Evolutionary conservation across 2,797 vertebrate genomes (phyloP), one percentile per base, ranked within the genome.

Genomic region (Myotis pilosus): DNA sequence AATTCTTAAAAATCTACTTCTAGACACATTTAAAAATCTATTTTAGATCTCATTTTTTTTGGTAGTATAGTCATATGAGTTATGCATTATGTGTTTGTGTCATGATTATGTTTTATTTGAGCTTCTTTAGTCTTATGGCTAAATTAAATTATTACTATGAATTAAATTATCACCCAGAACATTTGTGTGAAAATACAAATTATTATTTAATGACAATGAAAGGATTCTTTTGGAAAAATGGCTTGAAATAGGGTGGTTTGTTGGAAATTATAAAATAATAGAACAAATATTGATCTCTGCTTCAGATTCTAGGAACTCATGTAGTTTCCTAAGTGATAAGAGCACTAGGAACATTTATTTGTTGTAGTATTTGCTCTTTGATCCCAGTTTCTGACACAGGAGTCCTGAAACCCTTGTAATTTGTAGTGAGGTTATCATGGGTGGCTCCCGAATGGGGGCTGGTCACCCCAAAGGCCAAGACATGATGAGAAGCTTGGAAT

Each of bases 121-220:
- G 44, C 51, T 66, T 87, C 23, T 74, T 87, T 68, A 72, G 5
- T 66, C 36, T 53, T 82, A 13, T 44, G 33, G 23, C 44, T 92
- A 17, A 76, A 72, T 49, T 68, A 33, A 69, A 87, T 60, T 60
- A 28, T 60, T 62, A 69, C 38, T 64, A 68, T 30, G 8, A 87
- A 87, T 93, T 76, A 87, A 89, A 83, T 60, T 44, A 72, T 49
- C 85, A 72, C 44, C 93, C 30, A 87, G 36, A 79, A 92, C 41
- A 19, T 90, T 87, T 66, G 11, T 82, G 4, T 62, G 30, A 44
- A 86, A 92, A 89, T 22, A 71, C 5, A 57, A 62, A 87, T 71
- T 87, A 87, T 94, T 25, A 66, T 69, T 84, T 62, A 94, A 12
- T 25, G 75, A 2, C 1, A 51, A 16, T 36, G 38, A 87, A 68